Conservation (phyloP, 92 coral and sea anemone species). For the Bergia puertoricense region DNA sequence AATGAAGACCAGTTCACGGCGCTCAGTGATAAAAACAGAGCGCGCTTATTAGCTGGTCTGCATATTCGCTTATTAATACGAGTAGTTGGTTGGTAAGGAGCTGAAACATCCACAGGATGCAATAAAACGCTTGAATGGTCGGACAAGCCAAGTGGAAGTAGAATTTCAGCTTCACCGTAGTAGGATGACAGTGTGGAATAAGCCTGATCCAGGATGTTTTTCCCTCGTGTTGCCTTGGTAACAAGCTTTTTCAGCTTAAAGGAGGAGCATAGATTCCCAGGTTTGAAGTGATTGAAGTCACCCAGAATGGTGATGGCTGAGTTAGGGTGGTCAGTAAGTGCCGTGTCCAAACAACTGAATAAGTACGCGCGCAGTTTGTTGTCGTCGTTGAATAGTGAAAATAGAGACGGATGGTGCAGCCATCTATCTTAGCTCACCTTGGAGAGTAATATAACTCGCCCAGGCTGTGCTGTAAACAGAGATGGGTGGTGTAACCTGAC, state of each 20-base stretch:
- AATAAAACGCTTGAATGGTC: background rate
- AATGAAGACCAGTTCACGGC: background rate
- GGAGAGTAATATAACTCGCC: too few species aligned
- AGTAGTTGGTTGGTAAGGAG: background rate
- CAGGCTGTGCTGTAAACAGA: too few species aligned
- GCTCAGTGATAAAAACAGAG: background rate
- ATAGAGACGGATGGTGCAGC: too few species aligned
- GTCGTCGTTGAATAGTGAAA: too few species aligned
- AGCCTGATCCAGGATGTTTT: background rate
- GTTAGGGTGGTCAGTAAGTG: slow-evolving; percentile 4
- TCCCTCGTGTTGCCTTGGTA: slow-evolving; percentile 37
- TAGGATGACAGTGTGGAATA: too few species aligned
- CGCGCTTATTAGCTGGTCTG: background rate
- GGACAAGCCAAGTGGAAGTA: background rate
- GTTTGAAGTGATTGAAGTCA: slow-evolving; percentile 24
- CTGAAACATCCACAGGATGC: background rate
- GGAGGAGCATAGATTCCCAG: slow-evolving; percentile 29
- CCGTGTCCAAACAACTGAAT: background rate
- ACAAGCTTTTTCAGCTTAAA: slow-evolving; percentile 42
- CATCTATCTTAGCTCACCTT: too few species aligned
- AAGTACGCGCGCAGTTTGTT: too few species aligned
- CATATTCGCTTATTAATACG: background rate
- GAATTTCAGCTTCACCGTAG: background rate
- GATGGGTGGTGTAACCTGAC: too few species aligned
- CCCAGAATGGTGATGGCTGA: background rate